These are phyloP conservation scores for Tromatobia lineatoria DNA, from an alignment of 2,888 invertebrate genomes.

Conservation along the genomic window DNA sequence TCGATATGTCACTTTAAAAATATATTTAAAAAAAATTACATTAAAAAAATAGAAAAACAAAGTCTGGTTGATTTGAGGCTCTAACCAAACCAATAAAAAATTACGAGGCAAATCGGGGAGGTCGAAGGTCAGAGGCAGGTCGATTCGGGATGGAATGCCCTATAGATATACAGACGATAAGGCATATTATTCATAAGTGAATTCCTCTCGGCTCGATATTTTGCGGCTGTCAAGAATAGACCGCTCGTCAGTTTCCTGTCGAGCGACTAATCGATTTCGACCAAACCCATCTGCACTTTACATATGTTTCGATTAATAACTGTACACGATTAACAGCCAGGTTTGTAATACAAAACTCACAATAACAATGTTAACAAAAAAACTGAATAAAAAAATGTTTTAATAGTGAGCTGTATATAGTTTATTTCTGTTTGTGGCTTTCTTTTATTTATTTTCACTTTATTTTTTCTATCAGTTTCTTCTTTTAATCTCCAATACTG, in stretches of 20 bases:
- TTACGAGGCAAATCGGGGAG: too few species aligned
- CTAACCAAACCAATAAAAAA: too few species aligned
- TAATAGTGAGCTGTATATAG: conserved; percentile 5
- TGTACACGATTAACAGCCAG: conserved; percentile 38
- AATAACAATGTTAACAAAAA: conserved; percentile 15
- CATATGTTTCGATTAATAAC: conserved; percentile 45
- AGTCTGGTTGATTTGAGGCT: too few species aligned
- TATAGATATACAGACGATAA: neutral
- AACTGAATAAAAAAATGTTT: neutral
- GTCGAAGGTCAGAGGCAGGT: too few species aligned
- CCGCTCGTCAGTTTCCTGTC: conserved; percentile 38
- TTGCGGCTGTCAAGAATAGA: conserved; percentile 39
- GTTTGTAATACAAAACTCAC: neutral
- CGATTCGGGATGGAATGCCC: too few species aligned
- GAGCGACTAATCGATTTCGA: conserved; percentile 46
- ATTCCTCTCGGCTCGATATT: conserved; percentile 4
- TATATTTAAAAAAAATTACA: too few species aligned
- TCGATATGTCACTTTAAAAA: too few species aligned
- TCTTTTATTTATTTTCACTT: neutral
- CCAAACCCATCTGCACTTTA: conserved; percentile 29
- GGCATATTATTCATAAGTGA: conserved; percentile 11
- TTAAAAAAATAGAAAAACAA: too few species aligned
- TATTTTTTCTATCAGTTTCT: neutral
- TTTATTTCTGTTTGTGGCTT: neutral
- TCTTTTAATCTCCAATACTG: conserved; percentile 34